A percentile compares a stretch with the other conserved stretches of the same genome.
Conservation (phyloP, 2,113 vertebrate genomes). For the cat (Felis catus) region DNA sequence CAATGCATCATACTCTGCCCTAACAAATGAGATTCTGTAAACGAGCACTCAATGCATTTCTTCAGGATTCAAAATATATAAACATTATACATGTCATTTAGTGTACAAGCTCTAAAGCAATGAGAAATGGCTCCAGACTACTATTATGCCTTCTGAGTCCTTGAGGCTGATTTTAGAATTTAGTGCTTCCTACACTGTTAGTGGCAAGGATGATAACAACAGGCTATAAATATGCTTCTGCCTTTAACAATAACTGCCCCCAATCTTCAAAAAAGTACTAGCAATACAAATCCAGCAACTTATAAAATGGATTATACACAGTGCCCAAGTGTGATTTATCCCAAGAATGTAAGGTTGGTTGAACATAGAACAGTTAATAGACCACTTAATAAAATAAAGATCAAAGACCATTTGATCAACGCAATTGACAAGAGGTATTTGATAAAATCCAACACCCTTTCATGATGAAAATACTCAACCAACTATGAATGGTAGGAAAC, state of each 20-base stretch:
- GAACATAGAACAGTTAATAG: not conserved
- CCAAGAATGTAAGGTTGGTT: conserved; percentile 23
- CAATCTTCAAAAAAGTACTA: not conserved
- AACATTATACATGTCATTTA: not conserved
- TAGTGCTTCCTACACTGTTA: not conserved
- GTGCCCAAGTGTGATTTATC: not conserved
- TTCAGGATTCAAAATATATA: conserved; percentile 17
- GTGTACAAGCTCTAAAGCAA: not conserved
- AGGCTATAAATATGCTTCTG: not conserved
- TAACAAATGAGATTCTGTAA: not conserved
- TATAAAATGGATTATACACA: not conserved
- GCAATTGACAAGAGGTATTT: not conserved
- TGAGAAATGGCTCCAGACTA: not conserved
- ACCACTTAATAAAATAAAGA: not conserved
- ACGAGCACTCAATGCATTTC: not conserved
- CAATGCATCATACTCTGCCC: not conserved
- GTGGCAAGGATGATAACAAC: not conserved
- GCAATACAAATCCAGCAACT: not conserved
- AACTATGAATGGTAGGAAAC: not conserved
- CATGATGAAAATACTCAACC: not conserved
- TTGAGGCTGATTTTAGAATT: not conserved
- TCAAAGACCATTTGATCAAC: not conserved
- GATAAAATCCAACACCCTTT: not conserved
- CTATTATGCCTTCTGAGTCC: not conserved
- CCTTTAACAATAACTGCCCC: not conserved